Conservation (phyloP, 2,113 vertebrate species). For the Trichomycterus rosablanca region DNA sequence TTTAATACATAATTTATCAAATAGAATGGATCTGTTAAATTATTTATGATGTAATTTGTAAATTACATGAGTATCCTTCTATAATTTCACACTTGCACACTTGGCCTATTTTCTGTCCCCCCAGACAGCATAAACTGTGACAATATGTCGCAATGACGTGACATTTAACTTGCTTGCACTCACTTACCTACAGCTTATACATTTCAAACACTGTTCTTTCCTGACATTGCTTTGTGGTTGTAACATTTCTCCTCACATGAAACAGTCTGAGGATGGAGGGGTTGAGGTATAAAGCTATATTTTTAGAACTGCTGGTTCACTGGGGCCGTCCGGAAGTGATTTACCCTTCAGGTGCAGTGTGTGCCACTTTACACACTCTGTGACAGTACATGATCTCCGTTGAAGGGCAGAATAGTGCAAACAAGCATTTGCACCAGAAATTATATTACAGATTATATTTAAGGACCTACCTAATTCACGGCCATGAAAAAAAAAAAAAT, state of each 20-base stretch:
- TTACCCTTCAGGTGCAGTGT: not conserved
- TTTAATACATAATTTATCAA: no score
- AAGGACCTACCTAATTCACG: no score
- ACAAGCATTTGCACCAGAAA: no score
- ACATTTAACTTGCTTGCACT: constrained; percentile 21
- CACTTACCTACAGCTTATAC: not conserved
- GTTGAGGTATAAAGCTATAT: not conserved
- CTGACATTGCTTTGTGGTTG: not conserved
- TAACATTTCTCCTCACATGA: not conserved
- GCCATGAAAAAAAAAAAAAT: no score
- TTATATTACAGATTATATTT: no score
- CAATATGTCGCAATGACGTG: constrained; percentile 18
- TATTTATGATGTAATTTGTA: no score
- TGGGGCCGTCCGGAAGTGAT: constrained; percentile 8
- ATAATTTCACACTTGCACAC: no score
- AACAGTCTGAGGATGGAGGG: not conserved
- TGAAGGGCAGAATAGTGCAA: constrained; percentile 17
- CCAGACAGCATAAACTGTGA: not conserved
- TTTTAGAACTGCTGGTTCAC: not conserved
- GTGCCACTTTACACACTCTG: not conserved
- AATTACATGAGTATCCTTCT: no score
- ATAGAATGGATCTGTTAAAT: no score
- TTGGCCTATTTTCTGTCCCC: not conserved
- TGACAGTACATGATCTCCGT: not conserved
- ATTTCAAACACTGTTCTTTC: constrained; percentile 3